phyloP scores from a whole-genome alignment of 2,797 vertebrate species.

The Trachops cirrhosus region DNA sequence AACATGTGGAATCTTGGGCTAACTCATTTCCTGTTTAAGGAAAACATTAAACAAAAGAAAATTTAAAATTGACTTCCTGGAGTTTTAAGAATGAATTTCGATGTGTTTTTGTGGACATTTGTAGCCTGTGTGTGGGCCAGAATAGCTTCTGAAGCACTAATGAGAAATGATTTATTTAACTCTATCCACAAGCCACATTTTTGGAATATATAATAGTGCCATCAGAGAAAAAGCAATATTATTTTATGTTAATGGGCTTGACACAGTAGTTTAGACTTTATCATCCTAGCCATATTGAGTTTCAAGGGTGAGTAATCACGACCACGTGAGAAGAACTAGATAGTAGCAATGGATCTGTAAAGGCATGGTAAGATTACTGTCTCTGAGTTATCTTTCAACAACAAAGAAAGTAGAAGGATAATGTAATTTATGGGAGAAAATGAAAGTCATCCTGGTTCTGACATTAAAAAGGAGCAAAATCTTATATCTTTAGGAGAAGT shows the following conservation, averaged over 20 bases:
- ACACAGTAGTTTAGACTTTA: neutral
- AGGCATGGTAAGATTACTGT: neutral
- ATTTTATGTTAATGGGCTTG: neutral
- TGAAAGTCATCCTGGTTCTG: slow-evolving; percentile 7
- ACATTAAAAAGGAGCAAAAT: slow-evolving; percentile 4
- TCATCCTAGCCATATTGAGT: neutral
- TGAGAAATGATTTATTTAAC: slow-evolving; percentile 12
- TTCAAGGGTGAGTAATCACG: slow-evolving; percentile 10
- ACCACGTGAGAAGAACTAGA: neutral
- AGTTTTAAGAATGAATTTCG: slow-evolving; percentile 25
- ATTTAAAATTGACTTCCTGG: slow-evolving; percentile 51
- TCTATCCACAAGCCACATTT: neutral
- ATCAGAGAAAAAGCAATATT: neutral
- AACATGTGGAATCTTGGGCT: slow-evolving; percentile 24
- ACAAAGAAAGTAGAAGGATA: neutral
- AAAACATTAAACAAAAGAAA: slow-evolving; percentile 61
- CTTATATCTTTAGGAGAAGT: neutral
- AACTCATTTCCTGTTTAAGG: slow-evolving; percentile 65
- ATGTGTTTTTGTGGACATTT: slow-evolving; percentile 33
- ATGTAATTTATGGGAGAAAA: neutral
- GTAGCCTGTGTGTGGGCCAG: neutral
- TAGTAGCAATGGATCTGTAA: slow-evolving; percentile 15
- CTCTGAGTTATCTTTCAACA: neutral
- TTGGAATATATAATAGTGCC: neutral
- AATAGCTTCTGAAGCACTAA: neutral